Evolutionary conservation across 2,797 vertebrate species (phyloP), one percentile per base, ranked within the genome.

Genomic region (Mastacembelus armatus): DNA sequence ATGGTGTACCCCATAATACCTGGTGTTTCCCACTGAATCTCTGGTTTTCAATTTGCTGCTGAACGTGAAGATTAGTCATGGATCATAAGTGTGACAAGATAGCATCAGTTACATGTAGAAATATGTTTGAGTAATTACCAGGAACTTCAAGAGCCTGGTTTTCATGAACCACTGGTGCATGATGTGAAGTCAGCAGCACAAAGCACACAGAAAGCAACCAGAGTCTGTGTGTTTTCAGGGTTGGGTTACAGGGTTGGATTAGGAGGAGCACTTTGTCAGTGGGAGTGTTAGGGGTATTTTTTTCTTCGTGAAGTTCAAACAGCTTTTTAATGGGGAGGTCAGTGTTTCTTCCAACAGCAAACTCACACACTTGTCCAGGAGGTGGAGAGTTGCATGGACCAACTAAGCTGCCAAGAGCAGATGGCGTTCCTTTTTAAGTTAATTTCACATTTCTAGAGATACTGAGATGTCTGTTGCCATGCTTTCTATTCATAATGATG

Each of bases 391-490:
- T 64, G 42, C 47, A 59, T 71, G 30, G 54, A 70, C 38, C 24
- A 62, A 67, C 54, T 48, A 71, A 56, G 58, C 73, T 73, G 66
- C 78, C 73, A 81, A 72, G 66, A 83, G 50, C 69, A 79, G 67
- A 79, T 79, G 48, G 70, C 26, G 19, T 60, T 81, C 16, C 30
- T 78, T 78, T 80, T 71, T 63, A 77, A 73, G 40, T 55, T 36
- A 16, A 78, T 74, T 74, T 78, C 42, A 65, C 58, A 52, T 81
- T 76, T 80, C n/a, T 19, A 7, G 24, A 70, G 33, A 64, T 10
- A 19, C 40, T 49, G 47, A 52, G 16, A 68, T 22, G 29, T 57
- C 43, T 74, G 50, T 35, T 24, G 26, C 50, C 22, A 30, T 52
- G 49, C 59, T 67, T 49, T 56, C 57, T 42, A 38, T 32, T 76